These are phyloP conservation scores for Jordanella pulchra DNA, from an alignment of 2,797 vertebrate species.

Conservation along the genomic window DNA sequence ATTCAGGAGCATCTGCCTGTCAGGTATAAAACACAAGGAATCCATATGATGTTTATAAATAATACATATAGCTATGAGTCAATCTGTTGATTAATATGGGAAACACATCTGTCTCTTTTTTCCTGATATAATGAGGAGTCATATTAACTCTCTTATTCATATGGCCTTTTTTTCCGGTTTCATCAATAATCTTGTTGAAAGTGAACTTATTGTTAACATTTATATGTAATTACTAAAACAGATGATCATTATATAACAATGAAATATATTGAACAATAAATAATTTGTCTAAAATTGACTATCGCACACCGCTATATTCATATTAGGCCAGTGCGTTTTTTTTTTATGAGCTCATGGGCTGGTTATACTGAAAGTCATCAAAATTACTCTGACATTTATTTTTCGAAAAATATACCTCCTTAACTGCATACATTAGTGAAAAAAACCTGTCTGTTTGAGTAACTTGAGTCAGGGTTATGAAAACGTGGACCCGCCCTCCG, in stretches of 20 bases:
- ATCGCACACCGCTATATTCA: no score
- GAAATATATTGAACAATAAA: not conserved
- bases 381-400: no score
- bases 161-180: not conserved
- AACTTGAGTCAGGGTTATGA: no score
- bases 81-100: not conserved
- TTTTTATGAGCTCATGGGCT: no score
- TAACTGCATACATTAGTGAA: no score
- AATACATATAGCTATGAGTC: slow-evolving; percentile 6
- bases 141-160: not conserved
- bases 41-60: not conserved
- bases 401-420: no score
- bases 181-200: not conserved
- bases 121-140: no score
- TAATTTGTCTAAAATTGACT: no score
- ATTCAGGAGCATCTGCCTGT: slow-evolving; percentile 90
- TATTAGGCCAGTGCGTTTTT: no score
- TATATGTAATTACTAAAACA: not conserved
- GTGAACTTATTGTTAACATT: not conserved
- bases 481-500: no score
- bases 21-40: slow-evolving; percentile 75
- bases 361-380: no score
- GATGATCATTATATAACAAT: not conserved
- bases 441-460: no score
- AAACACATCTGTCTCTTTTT: not conserved